Conservation (phyloP, 2,888 invertebrate species). For the Ischnura elegans region DNA sequence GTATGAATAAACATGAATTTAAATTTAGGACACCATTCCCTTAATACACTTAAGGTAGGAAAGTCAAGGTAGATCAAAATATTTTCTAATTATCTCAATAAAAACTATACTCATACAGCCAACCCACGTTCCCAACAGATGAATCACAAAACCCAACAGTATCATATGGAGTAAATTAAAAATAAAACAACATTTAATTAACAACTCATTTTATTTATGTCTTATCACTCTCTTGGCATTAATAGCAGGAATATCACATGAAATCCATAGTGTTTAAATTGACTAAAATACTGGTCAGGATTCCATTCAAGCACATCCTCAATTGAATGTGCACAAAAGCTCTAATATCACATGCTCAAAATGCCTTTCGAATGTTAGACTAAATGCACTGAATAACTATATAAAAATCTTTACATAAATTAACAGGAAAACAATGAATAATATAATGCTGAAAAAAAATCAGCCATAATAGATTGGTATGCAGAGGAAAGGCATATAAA, state of each 20-base stretch:
- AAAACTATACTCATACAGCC: not conserved
- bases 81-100: too few relatives aligned
- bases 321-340: not conserved
- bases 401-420: constrained; percentile 56
- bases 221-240: constrained; percentile 51
- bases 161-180: not conserved
- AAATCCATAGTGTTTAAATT: constrained; percentile 18
- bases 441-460: constrained; percentile 21
- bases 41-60: too few relatives aligned
- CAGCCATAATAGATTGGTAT: constrained; percentile 43
- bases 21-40: too few relatives aligned
- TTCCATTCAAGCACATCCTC: constrained; percentile 17
- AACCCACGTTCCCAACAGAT: not conserved
- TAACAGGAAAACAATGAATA: constrained; percentile 41
- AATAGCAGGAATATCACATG: constrained; percentile 47
- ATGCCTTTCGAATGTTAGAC: constrained; percentile 50
- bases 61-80: too few relatives aligned
- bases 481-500: constrained; percentile 46
- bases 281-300: constrained; percentile 58
- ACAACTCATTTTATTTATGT: constrained; percentile 50
- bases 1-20: too few relatives aligned
- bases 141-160: not conserved
- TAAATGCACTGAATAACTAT: constrained; percentile 49
- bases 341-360: not conserved
- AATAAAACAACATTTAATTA: constrained; percentile 53